Evolutionary conservation across 2,888 invertebrate genomes (phyloP).

Genomic region (Bugula neritina): DNA sequence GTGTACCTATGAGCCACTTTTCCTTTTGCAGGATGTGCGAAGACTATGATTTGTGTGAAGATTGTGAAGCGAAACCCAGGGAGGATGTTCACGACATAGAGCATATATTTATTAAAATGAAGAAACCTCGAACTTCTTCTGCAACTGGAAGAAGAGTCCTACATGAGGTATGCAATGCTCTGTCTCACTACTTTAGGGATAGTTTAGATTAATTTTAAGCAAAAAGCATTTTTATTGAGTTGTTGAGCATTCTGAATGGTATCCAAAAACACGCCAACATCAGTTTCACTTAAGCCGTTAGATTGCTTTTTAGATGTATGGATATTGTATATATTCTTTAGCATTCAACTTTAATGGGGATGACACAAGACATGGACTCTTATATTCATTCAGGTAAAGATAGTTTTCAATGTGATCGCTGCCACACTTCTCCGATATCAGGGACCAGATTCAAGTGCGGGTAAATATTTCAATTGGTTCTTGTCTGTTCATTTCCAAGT

Average conservation of each 20-base stretch:
- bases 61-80: conserved; percentile 3
- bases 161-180: not conserved
- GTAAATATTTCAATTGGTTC: not conserved
- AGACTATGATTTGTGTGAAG: conserved; percentile 23
- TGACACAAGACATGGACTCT: not conserved
- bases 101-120: conserved; percentile 3
- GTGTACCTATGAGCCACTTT: not conserved
- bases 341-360: conserved; percentile 9
- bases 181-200: no score
- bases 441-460: conserved; percentile 14
- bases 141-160: not conserved
- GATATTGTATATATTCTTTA: no score
- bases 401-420: not conserved
- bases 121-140: not conserved
- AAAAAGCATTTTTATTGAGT: no score
- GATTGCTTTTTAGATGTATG: no score
- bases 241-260: no score
- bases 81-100: conserved; percentile 1
- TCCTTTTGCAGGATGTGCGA: not conserved
- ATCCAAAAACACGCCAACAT: no score
- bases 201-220: no score
- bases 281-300: no score
- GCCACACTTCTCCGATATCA: not conserved
- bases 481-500: not conserved
- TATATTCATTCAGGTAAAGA: not conserved